phyloP scores from a whole-genome alignment of 2,888 invertebrate species.

The Cecidostiba fungosa region DNA sequence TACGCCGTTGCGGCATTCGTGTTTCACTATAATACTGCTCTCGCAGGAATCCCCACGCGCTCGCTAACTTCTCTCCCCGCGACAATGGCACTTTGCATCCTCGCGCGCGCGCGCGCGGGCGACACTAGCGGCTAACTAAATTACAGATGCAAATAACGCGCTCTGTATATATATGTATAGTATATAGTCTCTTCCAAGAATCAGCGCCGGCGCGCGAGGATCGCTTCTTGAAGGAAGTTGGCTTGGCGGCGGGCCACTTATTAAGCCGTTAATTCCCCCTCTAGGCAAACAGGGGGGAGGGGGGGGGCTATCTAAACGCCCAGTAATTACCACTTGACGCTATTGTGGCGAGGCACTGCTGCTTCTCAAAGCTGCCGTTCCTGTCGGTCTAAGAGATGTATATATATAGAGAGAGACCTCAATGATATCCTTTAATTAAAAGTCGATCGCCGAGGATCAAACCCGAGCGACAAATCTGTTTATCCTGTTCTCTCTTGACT shows the following conservation, averaged over 20 bases:
- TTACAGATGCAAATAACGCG: constrained; percentile 79
- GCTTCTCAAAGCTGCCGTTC: constrained; percentile 4
- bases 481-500: neutral
- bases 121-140: constrained; percentile 71
- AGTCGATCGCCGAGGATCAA: constrained; percentile 47
- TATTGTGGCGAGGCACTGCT: constrained; percentile 23
- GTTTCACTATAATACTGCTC: constrained; percentile 6
- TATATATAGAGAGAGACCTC: neutral
- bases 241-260: constrained; percentile 70
- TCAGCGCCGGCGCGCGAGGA: constrained; percentile 68
- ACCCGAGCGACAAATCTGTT: constrained; percentile 30
- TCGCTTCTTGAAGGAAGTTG: constrained; percentile 74
- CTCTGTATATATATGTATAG: constrained; percentile 61
- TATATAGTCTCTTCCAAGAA: constrained; percentile 72
- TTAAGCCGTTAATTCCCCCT: constrained; percentile 75
- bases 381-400: neutral
- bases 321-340: constrained; percentile 57
- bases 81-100: constrained; percentile 77
- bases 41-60: constrained; percentile 30
- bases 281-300: constrained; percentile 67
- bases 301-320: constrained; percentile 55
- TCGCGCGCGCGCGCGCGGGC: constrained; percentile 49
- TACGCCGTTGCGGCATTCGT: neutral
- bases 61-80: constrained; percentile 66
- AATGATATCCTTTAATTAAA: constrained; percentile 57